These are phyloP conservation scores for Plagodis pulveraria DNA, from an alignment of 2,888 invertebrate species.

Conservation along the genomic window DNA sequence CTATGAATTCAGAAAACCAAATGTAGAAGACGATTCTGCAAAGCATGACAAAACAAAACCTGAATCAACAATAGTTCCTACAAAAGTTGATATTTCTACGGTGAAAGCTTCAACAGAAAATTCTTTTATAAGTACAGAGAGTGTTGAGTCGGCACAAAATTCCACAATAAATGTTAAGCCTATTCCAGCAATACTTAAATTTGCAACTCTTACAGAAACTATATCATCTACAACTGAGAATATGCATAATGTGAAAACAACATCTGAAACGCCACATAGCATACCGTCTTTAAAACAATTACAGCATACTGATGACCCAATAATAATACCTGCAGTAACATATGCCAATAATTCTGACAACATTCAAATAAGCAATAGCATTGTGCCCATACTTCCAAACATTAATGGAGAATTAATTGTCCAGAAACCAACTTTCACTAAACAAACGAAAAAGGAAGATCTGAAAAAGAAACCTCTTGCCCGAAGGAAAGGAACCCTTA, in stretches of 20 bases:
- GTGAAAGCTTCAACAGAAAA: slow-evolving; percentile 20
- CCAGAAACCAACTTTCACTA: slow-evolving; percentile 57
- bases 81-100: slow-evolving; percentile 17
- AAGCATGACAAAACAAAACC: slow-evolving; percentile 22
- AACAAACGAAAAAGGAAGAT: slow-evolving; percentile 63
- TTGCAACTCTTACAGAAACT: slow-evolving; percentile 1
- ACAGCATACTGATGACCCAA: slow-evolving; percentile 50
- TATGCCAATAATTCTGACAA: slow-evolving; percentile 48
- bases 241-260: slow-evolving; percentile 15
- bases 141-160: slow-evolving; percentile 24
- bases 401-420: slow-evolving; percentile 64
- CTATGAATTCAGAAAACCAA: slow-evolving; percentile 67
- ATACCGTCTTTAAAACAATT: slow-evolving; percentile 1
- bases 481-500: slow-evolving; percentile 77
- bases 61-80: slow-evolving; percentile 23
- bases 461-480: slow-evolving; percentile 68
- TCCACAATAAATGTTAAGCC: slow-evolving; percentile 19
- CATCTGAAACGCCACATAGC: slow-evolving; percentile 18
- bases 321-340: slow-evolving; percentile 64
- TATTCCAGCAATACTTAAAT: slow-evolving; percentile 19
- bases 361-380: slow-evolving; percentile 60
- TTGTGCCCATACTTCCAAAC: slow-evolving; percentile 57
- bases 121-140: slow-evolving; percentile 23
- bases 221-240: background rate
- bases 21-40: slow-evolving; percentile 36